These are phyloP conservation scores for Petaurus breviceps DNA, from an alignment of 2,113 vertebrate species.

Conservation along the genomic window DNA sequence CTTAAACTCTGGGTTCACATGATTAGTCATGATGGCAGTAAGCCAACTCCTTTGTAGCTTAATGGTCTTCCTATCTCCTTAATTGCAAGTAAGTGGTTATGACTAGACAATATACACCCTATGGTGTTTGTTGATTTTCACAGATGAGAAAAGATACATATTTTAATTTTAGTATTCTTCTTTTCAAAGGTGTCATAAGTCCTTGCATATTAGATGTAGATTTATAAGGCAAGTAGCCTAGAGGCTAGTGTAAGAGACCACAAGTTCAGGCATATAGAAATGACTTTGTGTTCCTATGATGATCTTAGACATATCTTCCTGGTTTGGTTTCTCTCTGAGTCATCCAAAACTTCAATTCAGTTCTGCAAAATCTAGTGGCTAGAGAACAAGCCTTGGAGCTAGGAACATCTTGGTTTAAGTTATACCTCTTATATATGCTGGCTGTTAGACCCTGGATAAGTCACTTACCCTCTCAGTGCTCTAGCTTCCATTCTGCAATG, in stretches of 20 bases:
- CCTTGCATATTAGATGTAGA: neutral
- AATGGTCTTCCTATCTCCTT: neutral
- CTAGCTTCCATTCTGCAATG: neutral
- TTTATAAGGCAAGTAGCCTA: neutral
- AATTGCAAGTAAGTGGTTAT: neutral
- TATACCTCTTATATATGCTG: neutral
- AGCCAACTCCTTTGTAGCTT: neutral
- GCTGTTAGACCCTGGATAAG: neutral
- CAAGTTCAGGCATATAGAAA: neutral
- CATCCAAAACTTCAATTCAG: neutral
- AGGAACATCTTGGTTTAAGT: neutral
- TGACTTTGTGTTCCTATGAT: neutral
- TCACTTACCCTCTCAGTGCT: neutral
- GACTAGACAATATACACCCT: neutral
- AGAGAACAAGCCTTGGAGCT: neutral
- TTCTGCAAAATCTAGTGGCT: neutral
- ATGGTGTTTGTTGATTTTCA: neutral
- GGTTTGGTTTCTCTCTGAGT: neutral
- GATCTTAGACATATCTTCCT: constrained; percentile 19
- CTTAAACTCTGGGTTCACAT: neutral
- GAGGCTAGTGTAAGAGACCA: neutral
- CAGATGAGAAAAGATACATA: neutral
- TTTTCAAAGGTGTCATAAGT: neutral
- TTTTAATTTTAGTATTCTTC: neutral
- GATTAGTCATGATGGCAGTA: neutral